Evolutionary conservation across 2,113 vertebrate genomes (phyloP), one percentile per base, ranked within the genome.

Genomic region (Austrofundulus limnaeus): DNA sequence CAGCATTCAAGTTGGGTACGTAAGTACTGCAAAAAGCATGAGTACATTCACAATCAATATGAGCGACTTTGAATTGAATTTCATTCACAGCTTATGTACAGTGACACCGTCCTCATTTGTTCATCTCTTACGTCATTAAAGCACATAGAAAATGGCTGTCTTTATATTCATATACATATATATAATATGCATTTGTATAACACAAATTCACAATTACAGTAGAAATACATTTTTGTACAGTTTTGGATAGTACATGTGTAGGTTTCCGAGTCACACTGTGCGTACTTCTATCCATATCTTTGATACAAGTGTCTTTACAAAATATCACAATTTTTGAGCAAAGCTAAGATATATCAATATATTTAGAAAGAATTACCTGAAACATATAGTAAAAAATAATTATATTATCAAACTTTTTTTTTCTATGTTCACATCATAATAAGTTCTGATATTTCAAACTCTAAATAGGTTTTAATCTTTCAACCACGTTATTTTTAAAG

Each of bases 31-130:
- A 93, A 94, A 91, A 96, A 95, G 92, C 93, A 93, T 93, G 93
- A 94, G 90, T 96, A 97, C 95, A 97, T 97, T 98, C 96, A 98
- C 95, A 91, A 95, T 94, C 92, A 95, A 95, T 93, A 93, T 94
- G 94, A 94, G 91, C 95, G 94, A 91, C 90, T 88, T 93, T 93
- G 93, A 93, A 93, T 92, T 93, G 56, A 69, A 65, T 91, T 93
- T 93, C 95, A 95, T 95, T 94, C 94, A 95, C 93, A 93, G 89
- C 92, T 64, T 97, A 96, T 97, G 91, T 98, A 98, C 95, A 98
- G 90, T 84, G 91, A 91, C 93, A 93, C 90, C 79, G 88, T 68
- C 74, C 78, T 80, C 80, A 73, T 76, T 72, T 78, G 74, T 85
- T 85, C 85, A 67, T 78, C 73, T 85, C 77, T 81, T 76, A 80